Evolutionary conservation across 2,888 invertebrate genomes (phyloP).

Genomic region (Eudasyphora cyanicolor): DNA sequence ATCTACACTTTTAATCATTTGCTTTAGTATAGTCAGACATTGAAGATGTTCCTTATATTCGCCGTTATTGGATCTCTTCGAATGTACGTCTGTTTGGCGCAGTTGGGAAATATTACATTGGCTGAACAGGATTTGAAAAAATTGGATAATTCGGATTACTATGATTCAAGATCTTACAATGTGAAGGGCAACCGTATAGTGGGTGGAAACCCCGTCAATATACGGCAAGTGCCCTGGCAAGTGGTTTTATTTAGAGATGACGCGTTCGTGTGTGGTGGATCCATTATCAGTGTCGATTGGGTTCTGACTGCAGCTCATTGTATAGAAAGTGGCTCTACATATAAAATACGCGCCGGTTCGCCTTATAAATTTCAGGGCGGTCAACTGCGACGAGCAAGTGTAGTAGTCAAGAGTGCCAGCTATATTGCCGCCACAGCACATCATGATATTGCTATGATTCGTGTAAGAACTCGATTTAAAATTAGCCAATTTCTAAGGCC

Average conservation of each 20-base stretch:
- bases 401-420: neutral
- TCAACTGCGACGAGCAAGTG: neutral
- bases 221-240: slow-evolving; percentile 10
- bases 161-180: neutral
- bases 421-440: neutral
- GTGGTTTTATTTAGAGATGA: neutral
- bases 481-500: neutral
- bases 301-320: slow-evolving; percentile 44
- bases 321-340: neutral
- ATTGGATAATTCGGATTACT: neutral
- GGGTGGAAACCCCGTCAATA: neutral
- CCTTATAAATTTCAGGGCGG: no score
- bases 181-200: slow-evolving; percentile 20
- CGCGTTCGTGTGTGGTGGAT: slow-evolving; percentile 20
- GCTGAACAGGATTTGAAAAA: neutral
- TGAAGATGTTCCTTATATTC: no score
- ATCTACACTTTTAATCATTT: no score
- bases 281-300: slow-evolving; percentile 23
- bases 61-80: no score
- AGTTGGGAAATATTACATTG: neutral
- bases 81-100: neutral
- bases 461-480: neutral
- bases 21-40: no score
- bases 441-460: slow-evolving; percentile 27
- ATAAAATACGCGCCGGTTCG: slow-evolving; percentile 19